Percentiles rank a stretch among this genome's conserved stretches.
These are phyloP conservation scores for Drosophila atripex DNA, from an alignment of 2,888 invertebrate species.

Conservation along the genomic window DNA sequence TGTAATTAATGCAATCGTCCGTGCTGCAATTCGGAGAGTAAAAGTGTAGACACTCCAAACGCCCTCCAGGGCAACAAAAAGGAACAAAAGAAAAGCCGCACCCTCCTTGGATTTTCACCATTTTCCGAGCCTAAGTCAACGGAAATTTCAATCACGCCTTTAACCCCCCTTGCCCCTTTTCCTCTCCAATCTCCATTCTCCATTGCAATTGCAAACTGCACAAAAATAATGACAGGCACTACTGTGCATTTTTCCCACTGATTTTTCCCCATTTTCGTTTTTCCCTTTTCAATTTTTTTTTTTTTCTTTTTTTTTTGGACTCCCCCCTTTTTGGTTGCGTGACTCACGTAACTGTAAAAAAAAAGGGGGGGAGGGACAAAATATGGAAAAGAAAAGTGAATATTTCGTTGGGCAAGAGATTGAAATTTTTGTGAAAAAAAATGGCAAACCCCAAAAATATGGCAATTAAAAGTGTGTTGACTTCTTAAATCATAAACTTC, in stretches of 20 bases:
- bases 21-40: constrained; percentile 18
- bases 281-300: background rate
- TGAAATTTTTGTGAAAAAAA: background rate
- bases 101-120: constrained; percentile 1
- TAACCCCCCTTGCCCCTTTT: background rate
- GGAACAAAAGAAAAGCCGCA: background rate
- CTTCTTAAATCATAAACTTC: background rate
- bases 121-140: constrained; percentile 18
- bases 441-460: constrained; percentile 9
- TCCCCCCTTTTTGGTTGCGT: constrained; percentile 24
- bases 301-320: background rate
- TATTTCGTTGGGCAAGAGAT: constrained; percentile 3
- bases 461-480: constrained; percentile 19
- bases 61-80: constrained; percentile 18
- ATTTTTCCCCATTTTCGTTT: constrained; percentile 6
- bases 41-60: constrained; percentile 33
- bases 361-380: background rate
- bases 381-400: constrained; percentile 30
- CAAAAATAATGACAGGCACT: constrained; percentile 65
- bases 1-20: constrained; percentile 27
- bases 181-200: background rate
- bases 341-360: constrained; percentile 30
- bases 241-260: constrained; percentile 44
- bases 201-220: constrained; percentile 49
- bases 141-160: constrained; percentile 53